Percentiles rank a stretch among this genome's conserved stretches.
Evolutionary conservation across 2,888 invertebrate genomes (phyloP).

Genomic region (Drosophila melanosoma): DNA sequence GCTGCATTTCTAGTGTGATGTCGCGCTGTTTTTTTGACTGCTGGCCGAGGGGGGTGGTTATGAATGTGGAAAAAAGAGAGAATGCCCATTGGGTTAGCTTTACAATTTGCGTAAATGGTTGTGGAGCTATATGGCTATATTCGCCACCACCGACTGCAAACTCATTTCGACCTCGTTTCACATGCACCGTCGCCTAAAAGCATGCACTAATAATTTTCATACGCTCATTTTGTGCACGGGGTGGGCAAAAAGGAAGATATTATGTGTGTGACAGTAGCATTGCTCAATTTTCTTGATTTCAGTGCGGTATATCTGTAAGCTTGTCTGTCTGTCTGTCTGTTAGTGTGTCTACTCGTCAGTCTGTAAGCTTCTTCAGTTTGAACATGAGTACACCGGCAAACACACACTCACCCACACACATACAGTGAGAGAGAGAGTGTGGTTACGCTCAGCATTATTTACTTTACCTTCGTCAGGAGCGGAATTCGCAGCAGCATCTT

Average conservation of each 20-base stretch:
- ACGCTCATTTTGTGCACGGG: constrained; percentile 55
- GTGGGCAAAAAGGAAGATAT: not conserved
- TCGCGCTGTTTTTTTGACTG: constrained; percentile 57
- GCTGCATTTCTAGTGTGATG: constrained; percentile 74
- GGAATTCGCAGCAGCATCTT: constrained; percentile 69
- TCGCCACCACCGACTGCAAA: constrained; percentile 59
- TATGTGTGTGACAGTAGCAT: constrained; percentile 54
- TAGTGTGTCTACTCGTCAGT: constrained; percentile 36
- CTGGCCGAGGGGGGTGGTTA: not conserved
- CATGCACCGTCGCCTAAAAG: constrained; percentile 61
- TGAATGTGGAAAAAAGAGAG: constrained; percentile 7
- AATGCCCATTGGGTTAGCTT: constrained; percentile 40
- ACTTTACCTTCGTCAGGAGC: constrained; percentile 81
- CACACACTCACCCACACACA: constrained; percentile 7
- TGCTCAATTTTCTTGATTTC: constrained; percentile 79
- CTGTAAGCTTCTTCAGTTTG: constrained; percentile 63
- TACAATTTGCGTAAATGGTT: constrained; percentile 62
- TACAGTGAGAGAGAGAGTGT: not conserved
- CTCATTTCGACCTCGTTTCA: constrained; percentile 65
- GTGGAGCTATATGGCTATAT: constrained; percentile 4
- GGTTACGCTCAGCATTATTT: constrained; percentile 65
- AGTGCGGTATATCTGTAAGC: constrained; percentile 57
- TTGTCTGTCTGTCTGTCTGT: constrained; percentile 29
- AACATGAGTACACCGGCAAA: constrained; percentile 60
- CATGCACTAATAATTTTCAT: constrained; percentile 76